Percentiles rank a stretch among this genome's conserved stretches.
Evolutionary conservation across 1,140 invertebrate species (phyloP).

Genomic region (Lordiphosa clarofinis): DNA sequence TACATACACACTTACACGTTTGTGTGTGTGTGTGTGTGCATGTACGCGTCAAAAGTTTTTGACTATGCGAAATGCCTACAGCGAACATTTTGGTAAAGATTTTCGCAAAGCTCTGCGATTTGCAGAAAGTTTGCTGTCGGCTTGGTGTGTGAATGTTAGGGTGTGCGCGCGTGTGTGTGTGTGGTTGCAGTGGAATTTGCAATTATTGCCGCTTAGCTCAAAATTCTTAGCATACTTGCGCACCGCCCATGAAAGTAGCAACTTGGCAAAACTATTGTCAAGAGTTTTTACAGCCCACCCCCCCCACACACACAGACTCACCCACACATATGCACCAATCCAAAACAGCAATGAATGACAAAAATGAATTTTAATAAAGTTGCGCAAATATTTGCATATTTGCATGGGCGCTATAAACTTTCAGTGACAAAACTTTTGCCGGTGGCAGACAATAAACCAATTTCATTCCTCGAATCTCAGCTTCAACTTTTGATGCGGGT

Average conservation of each 20-base stretch:
- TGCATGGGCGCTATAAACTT: conserved; percentile 65
- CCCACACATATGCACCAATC: conserved; percentile 1
- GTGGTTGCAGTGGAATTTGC: conserved; percentile 68
- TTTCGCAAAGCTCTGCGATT: conserved; percentile 72
- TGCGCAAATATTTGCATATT: conserved; percentile 75
- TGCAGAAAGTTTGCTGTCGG: conserved; percentile 62
- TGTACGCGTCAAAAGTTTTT: conserved; percentile 44
- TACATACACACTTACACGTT: conserved; percentile 11
- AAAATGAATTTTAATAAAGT: conserved; percentile 78
- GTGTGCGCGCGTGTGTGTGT: conserved; percentile 17
- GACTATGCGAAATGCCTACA: conserved; percentile 60
- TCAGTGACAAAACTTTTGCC: conserved; percentile 59
- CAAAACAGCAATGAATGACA: conserved; percentile 58
- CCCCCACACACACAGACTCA: conserved; percentile 9
- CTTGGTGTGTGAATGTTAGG: background rate
- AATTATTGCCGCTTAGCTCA: conserved; percentile 75
- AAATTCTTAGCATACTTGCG: conserved; percentile 62
- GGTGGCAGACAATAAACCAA: conserved; percentile 61
- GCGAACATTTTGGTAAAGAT: conserved; percentile 75
- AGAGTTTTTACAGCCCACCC: conserved; percentile 44
- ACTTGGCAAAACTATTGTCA: conserved; percentile 70
- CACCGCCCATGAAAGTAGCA: conserved; percentile 62
- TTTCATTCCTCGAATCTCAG: conserved; percentile 59
- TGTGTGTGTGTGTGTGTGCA: conserved; percentile 42
- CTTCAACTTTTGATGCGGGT: conserved; percentile 69